Percentiles rank a stretch among this genome's conserved stretches.
Conservation (phyloP, 2,888 invertebrate genomes). For the Leptopilina myrica region DNA sequence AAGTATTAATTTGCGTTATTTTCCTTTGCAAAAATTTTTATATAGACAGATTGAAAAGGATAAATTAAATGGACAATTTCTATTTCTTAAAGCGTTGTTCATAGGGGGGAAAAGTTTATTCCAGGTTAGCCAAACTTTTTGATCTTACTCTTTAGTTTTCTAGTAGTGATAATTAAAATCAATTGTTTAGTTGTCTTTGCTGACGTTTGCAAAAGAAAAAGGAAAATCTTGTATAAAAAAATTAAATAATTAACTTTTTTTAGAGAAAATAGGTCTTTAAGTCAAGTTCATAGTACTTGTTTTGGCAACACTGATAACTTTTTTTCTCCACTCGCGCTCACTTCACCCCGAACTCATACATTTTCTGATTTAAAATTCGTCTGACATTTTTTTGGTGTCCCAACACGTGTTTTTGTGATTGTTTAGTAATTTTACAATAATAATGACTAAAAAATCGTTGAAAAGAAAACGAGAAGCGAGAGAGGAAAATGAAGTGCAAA, state of each 20-base stretch:
- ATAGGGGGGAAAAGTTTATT: background rate
- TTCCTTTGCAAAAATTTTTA: background rate
- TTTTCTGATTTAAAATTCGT: background rate
- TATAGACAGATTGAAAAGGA: background rate
- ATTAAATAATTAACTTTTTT: too few species aligned
- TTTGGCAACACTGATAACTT: too few species aligned
- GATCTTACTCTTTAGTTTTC: background rate
- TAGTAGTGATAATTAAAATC: background rate
- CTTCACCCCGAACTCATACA: too few species aligned
- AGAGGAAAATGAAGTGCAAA: conserved; percentile 54
- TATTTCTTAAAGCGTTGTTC: background rate
- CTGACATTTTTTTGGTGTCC: background rate
- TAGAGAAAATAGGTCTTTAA: too few species aligned
- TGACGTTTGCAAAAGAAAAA: background rate
- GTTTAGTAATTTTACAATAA: conserved; percentile 38
- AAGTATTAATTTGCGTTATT: background rate
- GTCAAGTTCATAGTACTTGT: too few species aligned
- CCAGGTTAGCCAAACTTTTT: background rate
- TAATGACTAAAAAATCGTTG: conserved; percentile 60
- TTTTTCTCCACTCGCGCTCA: too few species aligned
- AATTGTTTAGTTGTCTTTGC: background rate
- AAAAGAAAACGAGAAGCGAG: conserved; percentile 62
- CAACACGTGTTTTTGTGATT: background rate
- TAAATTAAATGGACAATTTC: background rate
- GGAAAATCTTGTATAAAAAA: too few species aligned